These are phyloP conservation scores for Polyommatus iphigenia DNA, from an alignment of 2,888 invertebrate genomes.

Conservation along the genomic window DNA sequence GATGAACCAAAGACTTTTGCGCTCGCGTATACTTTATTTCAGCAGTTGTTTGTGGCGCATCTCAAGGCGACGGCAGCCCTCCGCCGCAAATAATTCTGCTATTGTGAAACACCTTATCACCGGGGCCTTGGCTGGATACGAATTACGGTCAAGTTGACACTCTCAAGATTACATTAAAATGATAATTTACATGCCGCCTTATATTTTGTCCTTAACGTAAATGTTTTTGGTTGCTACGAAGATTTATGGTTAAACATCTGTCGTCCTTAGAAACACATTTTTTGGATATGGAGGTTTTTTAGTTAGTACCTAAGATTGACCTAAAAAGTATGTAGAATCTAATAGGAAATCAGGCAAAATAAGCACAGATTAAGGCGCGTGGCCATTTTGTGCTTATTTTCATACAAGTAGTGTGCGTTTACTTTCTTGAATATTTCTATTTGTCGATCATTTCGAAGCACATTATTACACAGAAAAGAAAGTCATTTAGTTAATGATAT, in stretches of 20 bases:
- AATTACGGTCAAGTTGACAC: conserved; percentile 80
- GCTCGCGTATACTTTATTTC: conserved; percentile 63
- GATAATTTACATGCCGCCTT: conserved; percentile 52
- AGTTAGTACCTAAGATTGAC: neutral
- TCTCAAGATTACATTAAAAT: conserved; percentile 69
- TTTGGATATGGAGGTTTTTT: no score
- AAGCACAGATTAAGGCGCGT: no score
- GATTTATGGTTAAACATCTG: neutral
- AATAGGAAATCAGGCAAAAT: neutral
- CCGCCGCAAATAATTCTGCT: conserved; percentile 80
- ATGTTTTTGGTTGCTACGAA: neutral
- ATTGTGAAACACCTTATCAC: conserved; percentile 78
- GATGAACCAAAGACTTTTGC: conserved; percentile 51
- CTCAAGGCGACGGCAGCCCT: conserved; percentile 68
- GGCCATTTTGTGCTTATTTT: no score
- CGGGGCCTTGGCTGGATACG: conserved; percentile 72
- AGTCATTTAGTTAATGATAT: no score
- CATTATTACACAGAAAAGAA: no score
- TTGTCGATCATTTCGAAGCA: no score
- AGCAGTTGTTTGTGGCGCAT: conserved; percentile 77
- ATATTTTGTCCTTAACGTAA: neutral
- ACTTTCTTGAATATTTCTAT: no score
- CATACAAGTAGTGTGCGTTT: no score
- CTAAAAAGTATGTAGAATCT: neutral
- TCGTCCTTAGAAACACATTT: neutral